phyloP scores from a whole-genome alignment of 1,140 invertebrate genomes.

The Teleogryllus occipitalis region DNA sequence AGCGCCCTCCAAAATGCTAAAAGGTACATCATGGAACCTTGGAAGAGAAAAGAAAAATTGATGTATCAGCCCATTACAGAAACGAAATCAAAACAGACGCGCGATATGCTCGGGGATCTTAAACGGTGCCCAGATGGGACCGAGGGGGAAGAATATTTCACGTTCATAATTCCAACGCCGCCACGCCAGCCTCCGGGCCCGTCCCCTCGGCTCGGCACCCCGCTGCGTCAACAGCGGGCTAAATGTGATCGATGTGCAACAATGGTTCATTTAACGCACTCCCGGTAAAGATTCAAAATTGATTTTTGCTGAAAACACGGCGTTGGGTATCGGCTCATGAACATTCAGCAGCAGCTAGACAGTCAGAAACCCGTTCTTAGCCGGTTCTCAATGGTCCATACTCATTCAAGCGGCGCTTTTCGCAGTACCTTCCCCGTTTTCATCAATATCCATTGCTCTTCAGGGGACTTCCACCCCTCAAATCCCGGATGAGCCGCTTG shows the following conservation, averaged over 20 bases:
- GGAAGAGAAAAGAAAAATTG: not conserved
- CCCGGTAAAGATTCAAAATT: not conserved
- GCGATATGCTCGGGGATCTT: not conserved
- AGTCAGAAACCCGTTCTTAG: not conserved
- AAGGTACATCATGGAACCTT: not conserved
- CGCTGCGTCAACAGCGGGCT: not conserved
- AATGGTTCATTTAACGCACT: not conserved
- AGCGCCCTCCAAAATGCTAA: not conserved
- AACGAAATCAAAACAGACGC: not conserved
- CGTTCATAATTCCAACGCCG: not conserved
- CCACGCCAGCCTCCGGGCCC: not conserved
- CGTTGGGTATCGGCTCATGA: not conserved
- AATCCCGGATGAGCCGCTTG: not conserved
- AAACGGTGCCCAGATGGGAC: not conserved
- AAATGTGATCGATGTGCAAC: not conserved
- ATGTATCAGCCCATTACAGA: not conserved
- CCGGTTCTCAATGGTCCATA: not conserved
- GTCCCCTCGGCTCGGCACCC: not conserved
- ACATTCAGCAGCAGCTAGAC: not conserved
- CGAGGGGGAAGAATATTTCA: not conserved
- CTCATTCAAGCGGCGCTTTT: not conserved
- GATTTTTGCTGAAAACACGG: slow-evolving; percentile 4
- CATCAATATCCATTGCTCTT: not conserved
- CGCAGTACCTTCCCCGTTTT: not conserved
- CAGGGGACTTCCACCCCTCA: not conserved